Base-by-base conservation (phyloP, 2,888 invertebrate species). In the Pogonocherus hispidulus region DNA sequence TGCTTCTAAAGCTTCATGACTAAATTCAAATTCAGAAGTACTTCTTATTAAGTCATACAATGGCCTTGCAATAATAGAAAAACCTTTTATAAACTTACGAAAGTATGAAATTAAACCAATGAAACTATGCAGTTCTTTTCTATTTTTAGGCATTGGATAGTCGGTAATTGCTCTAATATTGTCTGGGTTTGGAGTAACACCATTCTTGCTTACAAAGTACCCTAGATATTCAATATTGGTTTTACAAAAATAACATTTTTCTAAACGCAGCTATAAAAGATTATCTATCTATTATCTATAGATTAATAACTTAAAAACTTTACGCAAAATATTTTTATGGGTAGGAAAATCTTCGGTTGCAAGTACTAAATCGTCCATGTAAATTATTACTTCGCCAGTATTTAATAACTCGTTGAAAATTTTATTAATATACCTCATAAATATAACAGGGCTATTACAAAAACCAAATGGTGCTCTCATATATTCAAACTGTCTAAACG, bases 51-150 rank as follows among this genome's bases (percentile, higher is more conserved):
- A 1, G 4, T 27, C 8, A 27, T 52, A 67, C 6, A 54, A 32
- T 9, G 55, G 55, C 32, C 47, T 51, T 9, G 62, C 44, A n/a
- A 69, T 56, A n/a, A 63, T 20, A 16, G 68, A 41, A 65, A 74
- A 74, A 49, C 63, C 23, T n/a, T 35, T n/a, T 16, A 72, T 64
- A 59, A 72, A 74, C 18, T 49, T n/a, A n/a, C 71, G 18, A 51
- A 71, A 73, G 44, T 71, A 73, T 14, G 49, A 49, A 8, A 63
- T 55, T 52, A 73, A 55, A 8, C 63, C 63, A 2, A 73, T 14
- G 59, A 71, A 71, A 32, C 66, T 23, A 18, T 67, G 67, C 8
- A 73, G 35, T 35, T 67, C 37, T 54, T 63, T 69, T 27, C 9
- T 14, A 19, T 60, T 69, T 18, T 8, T 52, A 5, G 67, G 67